phyloP scores from a whole-genome alignment of 2,113 vertebrate genomes.

The Perca schrenkii region DNA sequence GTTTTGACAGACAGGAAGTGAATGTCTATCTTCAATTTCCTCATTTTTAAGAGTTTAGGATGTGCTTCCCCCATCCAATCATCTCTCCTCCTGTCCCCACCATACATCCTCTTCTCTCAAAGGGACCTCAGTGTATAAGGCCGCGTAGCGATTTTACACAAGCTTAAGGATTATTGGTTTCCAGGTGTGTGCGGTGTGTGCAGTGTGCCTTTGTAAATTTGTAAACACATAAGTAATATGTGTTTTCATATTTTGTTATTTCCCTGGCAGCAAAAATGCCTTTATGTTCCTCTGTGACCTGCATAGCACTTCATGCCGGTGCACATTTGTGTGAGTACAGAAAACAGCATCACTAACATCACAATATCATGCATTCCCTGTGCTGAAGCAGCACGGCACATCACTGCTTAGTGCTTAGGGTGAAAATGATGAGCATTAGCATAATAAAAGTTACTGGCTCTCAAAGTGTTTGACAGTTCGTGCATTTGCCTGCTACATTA shows the following conservation, averaged over 20 bases:
- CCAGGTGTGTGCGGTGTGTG: slow-evolving; percentile 2
- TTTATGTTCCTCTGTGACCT: slow-evolving; percentile 4
- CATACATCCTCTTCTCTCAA: background rate
- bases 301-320: background rate
- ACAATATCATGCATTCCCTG: slow-evolving; percentile 2
- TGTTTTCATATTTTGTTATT: background rate
- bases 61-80: slow-evolving; percentile 1
- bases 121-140: background rate
- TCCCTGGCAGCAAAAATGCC: slow-evolving; percentile 3
- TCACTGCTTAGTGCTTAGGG: slow-evolving; percentile 19
- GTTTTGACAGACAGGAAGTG: slow-evolving; percentile 3
- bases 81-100: background rate
- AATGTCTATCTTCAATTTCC: slow-evolving; percentile 3
- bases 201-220: slow-evolving; percentile 5
- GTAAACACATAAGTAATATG: background rate
- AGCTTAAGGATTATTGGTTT: slow-evolving; percentile 33
- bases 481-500: slow-evolving; percentile 23
- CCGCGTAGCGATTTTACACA: background rate
- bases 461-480: slow-evolving; percentile 23
- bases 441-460: slow-evolving; percentile 47
- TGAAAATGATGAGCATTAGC: slow-evolving; percentile 58
- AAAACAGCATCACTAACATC: slow-evolving; percentile 17
- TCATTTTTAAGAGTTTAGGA: slow-evolving; percentile 8
- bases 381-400: slow-evolving; percentile 25
- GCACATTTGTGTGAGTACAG: slow-evolving; percentile 9